Evolutionary conservation across 2,888 invertebrate genomes (phyloP), one percentile per base, ranked within the genome.

Genomic region (Prosapia bicincta): DNA sequence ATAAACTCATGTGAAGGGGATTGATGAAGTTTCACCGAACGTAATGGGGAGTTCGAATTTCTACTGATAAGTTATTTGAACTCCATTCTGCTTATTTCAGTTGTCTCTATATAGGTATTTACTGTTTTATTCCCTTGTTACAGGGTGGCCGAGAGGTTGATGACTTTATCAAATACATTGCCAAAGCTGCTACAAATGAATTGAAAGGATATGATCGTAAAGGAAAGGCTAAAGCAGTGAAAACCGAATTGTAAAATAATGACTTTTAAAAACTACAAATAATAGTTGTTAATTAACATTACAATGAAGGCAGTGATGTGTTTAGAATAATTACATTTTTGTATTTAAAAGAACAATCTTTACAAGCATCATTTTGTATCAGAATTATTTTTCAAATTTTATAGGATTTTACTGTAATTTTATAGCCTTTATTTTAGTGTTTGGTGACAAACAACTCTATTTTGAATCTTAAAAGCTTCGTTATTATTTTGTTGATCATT

Each of bases 141-240:
- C 86, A 93, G 89, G 96, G 96, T 82, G 99, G 97, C 1, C 93
- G 99, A 77, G 94, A 96, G 81, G 86, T 96, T 6, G 92, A 97
- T 78, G 99, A 99, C 85, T 98, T 99, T 85, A 82, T 99, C 80
- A 95, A 96, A 84, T 99, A 95, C 87, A 93, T 99, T 81, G 92
- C 99, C 69, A 93, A 95, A 84, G 94, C 98, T 81, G 90, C 99
- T 15, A 94, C 96, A 72, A 88, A 90, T 79, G 96, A 95, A 83
- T 90, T 99, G 82, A 94, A 92, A 81, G 92, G 93, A 78, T 98
- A 88, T 85, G 95, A 94, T 86, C 91, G 97, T 80, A 93, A 91
- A 83, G 99, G 99, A 82, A 92, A 90, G 77, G 84, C 87, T 66
- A 87, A 86, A 81, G 5, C 54, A 54, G 54, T 20, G 20, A 90